Conservation (phyloP, 2,888 invertebrate genomes). For the Oxyteleia sp. region DNA sequence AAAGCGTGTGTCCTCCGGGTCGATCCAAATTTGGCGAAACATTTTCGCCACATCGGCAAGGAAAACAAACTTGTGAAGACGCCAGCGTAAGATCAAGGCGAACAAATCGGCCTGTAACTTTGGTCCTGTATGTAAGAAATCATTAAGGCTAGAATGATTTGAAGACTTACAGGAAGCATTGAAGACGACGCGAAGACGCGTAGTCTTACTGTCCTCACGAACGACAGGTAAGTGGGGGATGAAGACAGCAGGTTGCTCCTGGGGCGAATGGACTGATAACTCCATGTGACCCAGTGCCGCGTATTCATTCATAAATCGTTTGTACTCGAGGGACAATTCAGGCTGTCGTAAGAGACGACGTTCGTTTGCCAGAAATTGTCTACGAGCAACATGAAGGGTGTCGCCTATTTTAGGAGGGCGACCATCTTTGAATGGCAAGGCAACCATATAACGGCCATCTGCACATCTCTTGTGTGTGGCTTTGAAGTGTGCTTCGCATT, state of each 20-base stretch:
- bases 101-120: slow-evolving; percentile 1
- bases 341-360: neutral
- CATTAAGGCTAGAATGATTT: neutral
- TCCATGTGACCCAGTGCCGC: neutral
- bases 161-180: slow-evolving; percentile 3
- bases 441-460: neutral
- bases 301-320: neutral
- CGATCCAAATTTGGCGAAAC: slow-evolving; percentile 1
- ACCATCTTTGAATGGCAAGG: neutral
- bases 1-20: neutral
- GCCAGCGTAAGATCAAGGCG: slow-evolving; percentile 6
- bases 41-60: slow-evolving; percentile 15
- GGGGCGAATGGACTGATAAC: too few relatives aligned
- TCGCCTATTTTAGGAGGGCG: neutral
- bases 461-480: neutral
- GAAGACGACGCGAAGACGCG: slow-evolving; percentile 1
- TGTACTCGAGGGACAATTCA: neutral
- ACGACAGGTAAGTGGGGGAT: slow-evolving; percentile 23
- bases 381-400: neutral
- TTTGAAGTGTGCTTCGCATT: slow-evolving; percentile 5
- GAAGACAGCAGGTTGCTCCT: too few relatives aligned
- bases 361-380: too few relatives aligned
- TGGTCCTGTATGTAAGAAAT: slow-evolving; percentile 7
- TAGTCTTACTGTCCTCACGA: neutral
- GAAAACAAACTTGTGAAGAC: slow-evolving; percentile 5